Conservation (phyloP, 2,888 invertebrate species). For the Cerceris ruficornis region DNA sequence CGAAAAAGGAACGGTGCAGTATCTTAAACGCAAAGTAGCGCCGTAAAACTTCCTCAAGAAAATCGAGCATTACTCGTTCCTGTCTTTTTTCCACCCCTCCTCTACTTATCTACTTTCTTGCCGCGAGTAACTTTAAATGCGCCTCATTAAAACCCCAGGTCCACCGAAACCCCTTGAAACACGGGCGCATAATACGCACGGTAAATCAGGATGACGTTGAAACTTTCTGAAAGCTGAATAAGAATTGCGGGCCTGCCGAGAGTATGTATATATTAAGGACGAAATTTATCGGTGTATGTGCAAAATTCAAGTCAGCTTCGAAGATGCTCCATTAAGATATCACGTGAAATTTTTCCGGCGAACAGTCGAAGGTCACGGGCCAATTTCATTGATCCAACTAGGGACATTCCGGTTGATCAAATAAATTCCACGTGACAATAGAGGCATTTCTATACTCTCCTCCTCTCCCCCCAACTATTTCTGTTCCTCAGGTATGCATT, state of each 20-base stretch:
- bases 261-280: neutral
- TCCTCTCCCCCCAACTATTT: neutral
- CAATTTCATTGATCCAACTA: neutral
- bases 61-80: neutral
- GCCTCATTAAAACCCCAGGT: constrained; percentile 16
- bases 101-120: neutral
- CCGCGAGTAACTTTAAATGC: constrained; percentile 20
- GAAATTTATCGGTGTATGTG: neutral
- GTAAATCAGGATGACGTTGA: constrained; percentile 28
- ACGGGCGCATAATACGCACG: constrained; percentile 3
- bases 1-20: neutral
- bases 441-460: constrained; percentile 6
- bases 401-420: constrained; percentile 5
- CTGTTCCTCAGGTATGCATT: neutral
- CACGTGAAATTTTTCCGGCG: too few relatives aligned
- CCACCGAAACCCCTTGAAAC: constrained; percentile 15
- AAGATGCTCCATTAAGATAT: neutral
- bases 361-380: neutral
- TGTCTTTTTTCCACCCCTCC: neutral
- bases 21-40: neutral
- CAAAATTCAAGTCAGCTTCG: neutral
- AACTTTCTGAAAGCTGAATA: neutral
- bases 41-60: neutral
- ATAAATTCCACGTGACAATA: constrained; percentile 34
- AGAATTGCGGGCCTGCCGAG: neutral